Evolutionary conservation across 35 echinoderm and acorn worm genomes (phyloP).

Genomic region (Ophiothrix spiculata): DNA sequence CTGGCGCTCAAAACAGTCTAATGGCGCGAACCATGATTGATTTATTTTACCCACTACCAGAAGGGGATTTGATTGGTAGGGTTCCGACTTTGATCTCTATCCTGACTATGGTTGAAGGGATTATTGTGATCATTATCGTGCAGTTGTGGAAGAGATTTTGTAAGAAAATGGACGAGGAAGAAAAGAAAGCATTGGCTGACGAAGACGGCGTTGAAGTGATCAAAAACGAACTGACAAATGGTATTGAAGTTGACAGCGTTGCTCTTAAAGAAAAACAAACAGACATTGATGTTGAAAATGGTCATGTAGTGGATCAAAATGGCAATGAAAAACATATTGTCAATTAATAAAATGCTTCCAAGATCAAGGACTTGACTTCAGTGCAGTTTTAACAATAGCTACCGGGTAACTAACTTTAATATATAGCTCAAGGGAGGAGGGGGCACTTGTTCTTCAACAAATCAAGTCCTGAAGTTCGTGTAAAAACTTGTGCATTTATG

Average conservation of each 20-base stretch:
- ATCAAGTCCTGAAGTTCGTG: too few relatives aligned
- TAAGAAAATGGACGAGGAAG: background rate
- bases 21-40: conserved; percentile 70
- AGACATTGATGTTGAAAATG: background rate
- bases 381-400: too few relatives aligned
- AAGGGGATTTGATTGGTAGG: conserved; percentile 58
- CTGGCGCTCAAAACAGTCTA: conserved; percentile 76
- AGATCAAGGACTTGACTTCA: too few relatives aligned
- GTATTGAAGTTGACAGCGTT: background rate
- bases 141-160: background rate
- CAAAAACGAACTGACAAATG: background rate
- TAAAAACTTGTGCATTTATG: too few relatives aligned
- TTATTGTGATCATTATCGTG: conserved; percentile 36
- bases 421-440: too few relatives aligned
- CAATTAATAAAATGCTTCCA: too few relatives aligned
- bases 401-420: too few relatives aligned
- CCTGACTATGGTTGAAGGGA: conserved; percentile 62
- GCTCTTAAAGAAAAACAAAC: too few relatives aligned
- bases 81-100: conserved; percentile 63
- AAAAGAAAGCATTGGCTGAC: background rate
- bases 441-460: too few relatives aligned
- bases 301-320: background rate
- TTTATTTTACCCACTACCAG: conserved; percentile 70
- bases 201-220: background rate
- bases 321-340: too few relatives aligned